These are phyloP conservation scores for Vidua macroura DNA, from an alignment of 2,113 vertebrate genomes.

Conservation along the genomic window DNA sequence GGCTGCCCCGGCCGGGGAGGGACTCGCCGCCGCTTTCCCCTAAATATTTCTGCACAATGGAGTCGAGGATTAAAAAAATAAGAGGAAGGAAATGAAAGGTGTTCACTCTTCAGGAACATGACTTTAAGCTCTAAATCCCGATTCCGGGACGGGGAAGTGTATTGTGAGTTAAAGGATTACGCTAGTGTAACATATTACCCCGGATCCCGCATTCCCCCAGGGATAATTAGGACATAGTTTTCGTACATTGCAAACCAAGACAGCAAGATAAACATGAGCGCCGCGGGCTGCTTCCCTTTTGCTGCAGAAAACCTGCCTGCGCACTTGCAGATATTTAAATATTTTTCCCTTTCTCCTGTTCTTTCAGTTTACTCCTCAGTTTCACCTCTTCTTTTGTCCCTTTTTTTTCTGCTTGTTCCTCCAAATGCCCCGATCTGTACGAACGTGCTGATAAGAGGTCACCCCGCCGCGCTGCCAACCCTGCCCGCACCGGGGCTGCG, in stretches of 20 bases:
- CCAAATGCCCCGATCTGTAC: not conserved
- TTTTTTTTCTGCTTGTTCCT: not conserved
- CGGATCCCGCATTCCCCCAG: constrained; percentile 7
- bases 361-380: not conserved
- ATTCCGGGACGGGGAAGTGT: not conserved
- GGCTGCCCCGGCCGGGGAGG: too few species aligned
- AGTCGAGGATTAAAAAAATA: constrained; percentile 44
- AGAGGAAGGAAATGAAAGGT: constrained; percentile 51
- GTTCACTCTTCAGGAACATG: constrained; percentile 22
- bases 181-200: constrained; percentile 35
- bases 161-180: constrained; percentile 65
- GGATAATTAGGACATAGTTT: constrained; percentile 54
- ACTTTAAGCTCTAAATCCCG: constrained; percentile 59
- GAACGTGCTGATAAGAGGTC: not conserved
- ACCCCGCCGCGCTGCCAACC: not conserved
- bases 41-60: constrained; percentile 28
- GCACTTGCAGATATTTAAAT: not conserved
- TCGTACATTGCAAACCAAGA: constrained; percentile 9
- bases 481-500: not conserved
- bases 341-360: not conserved
- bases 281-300: not conserved
- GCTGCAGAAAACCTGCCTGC: not conserved
- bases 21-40: not conserved
- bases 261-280: not conserved
- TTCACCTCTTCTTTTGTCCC: not conserved